Evolutionary conservation across 92 coral and sea anemone species (phyloP).

Genomic region (Parazoanthus darwini): DNA sequence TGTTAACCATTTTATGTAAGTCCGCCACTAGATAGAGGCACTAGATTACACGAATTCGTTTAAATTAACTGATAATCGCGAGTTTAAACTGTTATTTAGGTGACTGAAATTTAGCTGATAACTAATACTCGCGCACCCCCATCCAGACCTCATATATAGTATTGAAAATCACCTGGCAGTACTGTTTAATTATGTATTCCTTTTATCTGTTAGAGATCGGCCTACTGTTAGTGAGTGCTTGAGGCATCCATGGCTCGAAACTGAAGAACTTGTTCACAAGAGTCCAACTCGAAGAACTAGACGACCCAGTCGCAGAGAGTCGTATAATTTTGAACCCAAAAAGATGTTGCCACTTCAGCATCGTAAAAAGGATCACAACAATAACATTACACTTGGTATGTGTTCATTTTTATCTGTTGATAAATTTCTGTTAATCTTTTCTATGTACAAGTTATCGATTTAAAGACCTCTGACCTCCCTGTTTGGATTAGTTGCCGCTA

Average conservation of each 20-base stretch:
- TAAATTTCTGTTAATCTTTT: neutral
- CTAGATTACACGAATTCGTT: too few species aligned
- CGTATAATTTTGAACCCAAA: slow-evolving; percentile 71
- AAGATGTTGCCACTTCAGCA: slow-evolving; percentile 63
- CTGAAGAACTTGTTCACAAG: slow-evolving; percentile 81
- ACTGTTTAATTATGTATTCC: neutral
- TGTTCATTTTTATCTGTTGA: neutral
- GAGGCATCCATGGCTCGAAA: slow-evolving; percentile 87
- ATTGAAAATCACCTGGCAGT: neutral
- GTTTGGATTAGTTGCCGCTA: too few species aligned
- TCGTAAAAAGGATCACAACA: slow-evolving; percentile 52
- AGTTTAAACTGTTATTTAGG: too few species aligned
- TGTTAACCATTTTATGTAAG: too few species aligned
- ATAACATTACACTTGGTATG: slow-evolving; percentile 8
- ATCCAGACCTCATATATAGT: too few species aligned
- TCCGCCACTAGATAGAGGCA: too few species aligned
- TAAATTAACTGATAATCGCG: too few species aligned
- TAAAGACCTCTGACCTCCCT: too few species aligned
- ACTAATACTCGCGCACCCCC: too few species aligned
- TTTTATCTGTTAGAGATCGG: slow-evolving; percentile 60
- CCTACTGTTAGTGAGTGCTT: slow-evolving; percentile 80
- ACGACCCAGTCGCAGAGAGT: slow-evolving; percentile 54
- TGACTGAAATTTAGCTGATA: too few species aligned
- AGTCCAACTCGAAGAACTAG: slow-evolving; percentile 80
- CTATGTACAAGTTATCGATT: too few species aligned